Evolutionary conservation across 1,140 invertebrate genomes (phyloP), one percentile per base, ranked within the genome.

Genomic region (Bemisia tabaci): DNA sequence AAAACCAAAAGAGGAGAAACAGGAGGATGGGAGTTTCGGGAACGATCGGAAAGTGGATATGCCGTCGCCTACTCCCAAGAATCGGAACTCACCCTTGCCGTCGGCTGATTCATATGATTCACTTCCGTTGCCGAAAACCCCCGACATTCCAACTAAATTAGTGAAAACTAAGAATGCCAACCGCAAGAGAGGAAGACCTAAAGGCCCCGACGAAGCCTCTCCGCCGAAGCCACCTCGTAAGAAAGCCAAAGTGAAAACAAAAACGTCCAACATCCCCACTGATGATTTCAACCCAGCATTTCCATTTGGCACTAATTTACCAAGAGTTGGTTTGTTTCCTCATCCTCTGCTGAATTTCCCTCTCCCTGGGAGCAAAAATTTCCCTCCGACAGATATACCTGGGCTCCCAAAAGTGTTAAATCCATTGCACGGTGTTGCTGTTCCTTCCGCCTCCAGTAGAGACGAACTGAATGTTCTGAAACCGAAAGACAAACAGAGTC

Each of bases 221-320:
- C 33, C 33, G 5, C 33, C 33, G 5, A 48, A 48, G 17, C 33
- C 33, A 9, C 33, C 33, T 5, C 33, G 17, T 22, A 22, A 33
- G 22, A 33, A 65, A 59, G 23, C 39, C 27, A 58, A 59, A 22
- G 27, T 58, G 12, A 65, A 65, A 48, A 5, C 33, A 48, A 48
- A 48, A 17, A 48, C 33, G 17, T 17, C 33, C 5, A 48, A 48
- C 33, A 48, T 48, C 5, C 17, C 33, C 33, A 17, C 5, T 17
- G 33, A 48, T 48, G 17, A 9, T 17, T 48, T 48, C 17, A 5
- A 5, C 17, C 33, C 33, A 48, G 33, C 17, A 9, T 48, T 48
- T 48, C 33, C 33, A 17, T 48, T 48, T 17, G 33, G 33, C 17
- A 9, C 33, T 17, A 48, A 17, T 48, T 48, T 48, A 48, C 33